Evolutionary conservation across 2,113 vertebrate genomes (phyloP).

Genomic region (Xyliphius kryptos): DNA sequence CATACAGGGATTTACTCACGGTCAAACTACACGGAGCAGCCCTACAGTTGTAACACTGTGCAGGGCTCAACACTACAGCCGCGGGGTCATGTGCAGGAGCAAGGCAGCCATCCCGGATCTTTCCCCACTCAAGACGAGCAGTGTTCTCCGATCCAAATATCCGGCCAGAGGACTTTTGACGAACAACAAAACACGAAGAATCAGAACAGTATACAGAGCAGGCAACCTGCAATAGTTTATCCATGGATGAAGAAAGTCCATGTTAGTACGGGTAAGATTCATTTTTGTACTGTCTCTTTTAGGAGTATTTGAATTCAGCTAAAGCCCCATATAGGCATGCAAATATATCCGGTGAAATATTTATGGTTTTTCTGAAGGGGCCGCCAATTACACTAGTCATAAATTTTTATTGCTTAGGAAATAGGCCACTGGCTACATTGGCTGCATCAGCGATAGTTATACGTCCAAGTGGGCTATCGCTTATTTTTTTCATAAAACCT

Average conservation of each 20-base stretch:
- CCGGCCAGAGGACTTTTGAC: slow-evolving; percentile 82
- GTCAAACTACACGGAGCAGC: slow-evolving; percentile 90
- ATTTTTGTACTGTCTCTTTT: too few relatives aligned
- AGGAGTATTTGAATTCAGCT: too few relatives aligned
- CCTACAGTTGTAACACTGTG: slow-evolving; percentile 83
- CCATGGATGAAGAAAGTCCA: slow-evolving; percentile 99
- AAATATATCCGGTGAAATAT: slow-evolving; percentile 59
- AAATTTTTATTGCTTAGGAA: slow-evolving; percentile 95
- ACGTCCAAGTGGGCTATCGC: too few relatives aligned
- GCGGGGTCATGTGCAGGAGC: slow-evolving; percentile 86
- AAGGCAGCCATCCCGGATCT: slow-evolving; percentile 67
- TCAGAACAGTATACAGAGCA: slow-evolving; percentile 82
- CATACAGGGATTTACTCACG: slow-evolving; percentile 93
- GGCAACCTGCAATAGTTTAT: slow-evolving; percentile 94
- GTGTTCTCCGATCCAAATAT: slow-evolving; percentile 72
- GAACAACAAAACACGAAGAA: slow-evolving; percentile 86
- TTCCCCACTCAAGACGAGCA: slow-evolving; percentile 78
- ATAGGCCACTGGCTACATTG: slow-evolving; percentile 79
- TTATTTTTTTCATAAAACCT: too few relatives aligned
- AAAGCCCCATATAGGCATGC: too few relatives aligned
- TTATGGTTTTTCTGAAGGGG: slow-evolving; percentile 73
- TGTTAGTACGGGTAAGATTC: slow-evolving; percentile 89
- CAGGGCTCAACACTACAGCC: slow-evolving; percentile 79
- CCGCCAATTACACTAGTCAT: slow-evolving; percentile 87
- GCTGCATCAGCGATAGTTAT: too few relatives aligned